Conservation (phyloP, 1,140 invertebrate genomes). For the Tribolium castaneum region DNA sequence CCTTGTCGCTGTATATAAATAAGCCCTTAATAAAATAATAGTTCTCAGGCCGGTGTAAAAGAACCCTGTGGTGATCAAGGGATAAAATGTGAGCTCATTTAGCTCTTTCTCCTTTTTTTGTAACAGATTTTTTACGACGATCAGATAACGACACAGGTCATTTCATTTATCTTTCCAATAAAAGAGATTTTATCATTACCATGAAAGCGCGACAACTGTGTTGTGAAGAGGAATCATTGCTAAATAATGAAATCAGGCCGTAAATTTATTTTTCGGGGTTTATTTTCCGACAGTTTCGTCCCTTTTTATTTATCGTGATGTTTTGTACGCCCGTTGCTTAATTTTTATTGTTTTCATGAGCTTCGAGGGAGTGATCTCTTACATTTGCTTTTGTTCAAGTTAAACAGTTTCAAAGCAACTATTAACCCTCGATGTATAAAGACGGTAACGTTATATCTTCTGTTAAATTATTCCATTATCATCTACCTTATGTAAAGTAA, state of each 20-base stretch:
- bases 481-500: background rate
- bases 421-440: background rate
- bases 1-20: background rate
- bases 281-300: too few relatives aligned
- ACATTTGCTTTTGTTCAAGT: background rate
- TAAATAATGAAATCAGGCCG: background rate
- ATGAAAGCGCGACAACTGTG: background rate
- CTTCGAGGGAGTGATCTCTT: background rate
- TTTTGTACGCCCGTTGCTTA: too few relatives aligned
- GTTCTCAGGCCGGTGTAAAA: background rate
- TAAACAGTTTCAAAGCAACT: background rate
- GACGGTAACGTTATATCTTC: background rate
- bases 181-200: background rate
- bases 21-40: constrained; percentile 13
- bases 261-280: too few relatives aligned
- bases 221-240: background rate
- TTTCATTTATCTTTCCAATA: constrained; percentile 10
- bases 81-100: constrained; percentile 2
- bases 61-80: background rate
- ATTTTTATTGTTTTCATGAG: too few relatives aligned
- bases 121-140: constrained; percentile 4
- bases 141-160: background rate
- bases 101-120: background rate
- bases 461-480: background rate
- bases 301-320: too few relatives aligned